A percentile compares a stretch with the other conserved stretches of the same genome.
phyloP scores from a whole-genome alignment of 2,888 invertebrate species.

The Phymatocera aterrima region DNA sequence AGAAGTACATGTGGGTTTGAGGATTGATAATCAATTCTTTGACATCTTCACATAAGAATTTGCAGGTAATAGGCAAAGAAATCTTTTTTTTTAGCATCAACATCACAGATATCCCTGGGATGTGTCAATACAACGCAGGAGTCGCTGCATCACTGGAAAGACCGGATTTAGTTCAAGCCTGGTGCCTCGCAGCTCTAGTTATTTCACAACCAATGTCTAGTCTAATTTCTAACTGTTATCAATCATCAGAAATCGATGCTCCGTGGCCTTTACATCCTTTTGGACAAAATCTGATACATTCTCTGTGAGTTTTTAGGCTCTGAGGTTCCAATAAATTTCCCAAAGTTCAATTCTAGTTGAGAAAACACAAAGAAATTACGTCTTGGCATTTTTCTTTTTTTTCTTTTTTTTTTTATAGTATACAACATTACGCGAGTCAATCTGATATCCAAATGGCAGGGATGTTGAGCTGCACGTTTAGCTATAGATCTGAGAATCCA shows the following conservation, averaged over 20 bases:
- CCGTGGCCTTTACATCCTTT: conserved; percentile 92
- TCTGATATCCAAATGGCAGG: conserved; percentile 96
- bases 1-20: conserved; percentile 84
- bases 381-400: too few relatives aligned
- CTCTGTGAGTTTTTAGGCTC: conserved; percentile 87
- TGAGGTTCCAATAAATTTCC: too few relatives aligned
- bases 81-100: conserved; percentile 63
- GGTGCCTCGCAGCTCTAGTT: conserved; percentile 89
- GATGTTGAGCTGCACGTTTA: conserved; percentile 93
- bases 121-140: conserved; percentile 89
- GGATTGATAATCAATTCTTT: conserved; percentile 28
- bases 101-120: conserved; percentile 75
- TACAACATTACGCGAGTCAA: conserved; percentile 87
- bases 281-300: conserved; percentile 89
- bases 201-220: conserved; percentile 66
- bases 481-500: conserved; percentile 79
- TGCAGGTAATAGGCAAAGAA: conserved; percentile 1
- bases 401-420: conserved; percentile 77
- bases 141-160: conserved; percentile 85
- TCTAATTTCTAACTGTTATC: conserved; percentile 61
- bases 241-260: conserved; percentile 75
- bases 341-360: too few relatives aligned
- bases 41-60: conserved; percentile 25
- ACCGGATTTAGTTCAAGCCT: conserved; percentile 90
- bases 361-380: too few relatives aligned